Conservation (phyloP, 1,140 invertebrate genomes). For the Zaprionus vittiger region DNA sequence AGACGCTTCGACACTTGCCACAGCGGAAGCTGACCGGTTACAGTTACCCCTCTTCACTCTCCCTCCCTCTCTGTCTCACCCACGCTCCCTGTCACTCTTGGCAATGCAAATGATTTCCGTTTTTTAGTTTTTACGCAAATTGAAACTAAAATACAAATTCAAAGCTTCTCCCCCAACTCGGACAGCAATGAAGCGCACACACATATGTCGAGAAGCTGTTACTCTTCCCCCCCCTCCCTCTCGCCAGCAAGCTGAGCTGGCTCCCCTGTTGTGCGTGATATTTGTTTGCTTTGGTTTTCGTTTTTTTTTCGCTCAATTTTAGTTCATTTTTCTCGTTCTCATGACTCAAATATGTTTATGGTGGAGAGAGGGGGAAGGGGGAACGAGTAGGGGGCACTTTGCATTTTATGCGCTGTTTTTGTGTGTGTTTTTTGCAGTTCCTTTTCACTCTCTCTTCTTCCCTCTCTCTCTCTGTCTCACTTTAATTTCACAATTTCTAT, state of each 20-base stretch:
- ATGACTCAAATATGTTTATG: constrained; percentile 42
- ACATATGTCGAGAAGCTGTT: constrained; percentile 6
- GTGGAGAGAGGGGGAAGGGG: constrained; percentile 5
- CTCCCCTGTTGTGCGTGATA: constrained; percentile 21
- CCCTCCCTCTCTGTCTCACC: background rate
- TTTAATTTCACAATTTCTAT: constrained; percentile 20
- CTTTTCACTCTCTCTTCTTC: background rate
- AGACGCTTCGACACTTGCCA: constrained; percentile 32
- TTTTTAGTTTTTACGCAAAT: constrained; percentile 41
- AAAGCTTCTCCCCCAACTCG: constrained; percentile 14
- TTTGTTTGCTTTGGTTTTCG: constrained; percentile 29
- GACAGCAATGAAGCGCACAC: constrained; percentile 16
- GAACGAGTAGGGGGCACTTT: constrained; percentile 5
- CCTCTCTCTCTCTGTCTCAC: background rate
- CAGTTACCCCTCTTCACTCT: background rate
- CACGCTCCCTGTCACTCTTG: background rate
- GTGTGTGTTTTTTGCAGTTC: background rate
- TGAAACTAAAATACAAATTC: constrained; percentile 30
- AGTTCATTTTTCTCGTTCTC: constrained; percentile 34
- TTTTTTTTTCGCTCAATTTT: constrained; percentile 20
- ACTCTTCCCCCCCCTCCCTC: background rate
- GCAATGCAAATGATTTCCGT: constrained; percentile 48
- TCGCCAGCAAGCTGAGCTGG: background rate
- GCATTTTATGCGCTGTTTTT: constrained; percentile 30
- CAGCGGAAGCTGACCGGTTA: constrained; percentile 27